Evolutionary conservation across 2,888 invertebrate species (phyloP).

Genomic region (Drosophila paranaensis): DNA sequence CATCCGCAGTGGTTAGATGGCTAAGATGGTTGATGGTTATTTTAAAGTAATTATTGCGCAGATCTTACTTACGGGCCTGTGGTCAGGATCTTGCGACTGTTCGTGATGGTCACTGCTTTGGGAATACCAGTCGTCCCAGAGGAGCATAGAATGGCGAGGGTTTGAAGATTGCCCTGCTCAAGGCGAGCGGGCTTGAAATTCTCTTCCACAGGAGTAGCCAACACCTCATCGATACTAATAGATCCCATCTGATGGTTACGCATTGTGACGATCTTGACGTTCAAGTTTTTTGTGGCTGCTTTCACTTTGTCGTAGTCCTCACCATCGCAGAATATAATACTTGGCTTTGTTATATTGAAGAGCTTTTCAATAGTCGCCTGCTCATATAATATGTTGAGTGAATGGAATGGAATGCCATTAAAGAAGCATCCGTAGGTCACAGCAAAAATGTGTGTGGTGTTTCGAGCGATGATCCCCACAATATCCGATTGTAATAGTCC

Average conservation of each 20-base stretch:
- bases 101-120: constrained; percentile 72
- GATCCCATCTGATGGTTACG: constrained; percentile 45
- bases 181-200: constrained; percentile 61
- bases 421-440: constrained; percentile 74
- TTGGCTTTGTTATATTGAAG: constrained; percentile 66
- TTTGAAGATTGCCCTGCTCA: constrained; percentile 69
- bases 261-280: constrained; percentile 59
- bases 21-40: not conserved
- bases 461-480: constrained; percentile 73
- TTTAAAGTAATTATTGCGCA: too few species aligned
- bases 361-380: constrained; percentile 51
- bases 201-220: constrained; percentile 31
- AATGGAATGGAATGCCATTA: constrained; percentile 70
- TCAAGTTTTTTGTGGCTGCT: constrained; percentile 26
- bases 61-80: constrained; percentile 26
- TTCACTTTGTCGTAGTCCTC: constrained; percentile 59
- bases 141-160: constrained; percentile 78
- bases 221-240: constrained; percentile 41
- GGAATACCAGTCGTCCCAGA: constrained; percentile 82
- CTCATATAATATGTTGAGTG: constrained; percentile 62
- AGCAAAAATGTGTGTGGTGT: constrained; percentile 67
- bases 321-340: constrained; percentile 63
- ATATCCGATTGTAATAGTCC: constrained; percentile 68
- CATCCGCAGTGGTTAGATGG: constrained; percentile 64
- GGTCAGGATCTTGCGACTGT: constrained; percentile 48